Conservation (phyloP, 2,797 vertebrate species). For the Macropus fuliginosus region DNA sequence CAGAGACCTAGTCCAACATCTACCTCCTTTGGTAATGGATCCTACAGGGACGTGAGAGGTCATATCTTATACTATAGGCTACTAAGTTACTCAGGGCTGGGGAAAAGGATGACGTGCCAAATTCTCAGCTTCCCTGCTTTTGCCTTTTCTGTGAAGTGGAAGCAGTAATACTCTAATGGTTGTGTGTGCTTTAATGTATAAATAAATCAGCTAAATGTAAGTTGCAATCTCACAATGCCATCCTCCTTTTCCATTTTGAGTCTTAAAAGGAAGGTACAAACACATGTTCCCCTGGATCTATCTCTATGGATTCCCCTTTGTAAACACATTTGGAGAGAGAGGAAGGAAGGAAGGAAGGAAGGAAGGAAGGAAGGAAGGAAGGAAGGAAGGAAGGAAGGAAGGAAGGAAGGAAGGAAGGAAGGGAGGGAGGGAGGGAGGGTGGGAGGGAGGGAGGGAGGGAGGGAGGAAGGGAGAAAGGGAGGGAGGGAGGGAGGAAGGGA, state of each 20-base stretch:
- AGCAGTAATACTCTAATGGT: constrained; percentile 5
- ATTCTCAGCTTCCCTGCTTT: background rate
- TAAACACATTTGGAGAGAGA: constrained; percentile 21
- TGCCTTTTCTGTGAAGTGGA: background rate
- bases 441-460: background rate
- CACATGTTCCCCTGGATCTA: constrained; percentile 23
- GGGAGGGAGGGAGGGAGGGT: fast-evolving
- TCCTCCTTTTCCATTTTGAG: constrained; percentile 47
- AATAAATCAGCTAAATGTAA: constrained; percentile 69
- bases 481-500: fast-evolving
- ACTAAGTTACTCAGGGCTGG: background rate
- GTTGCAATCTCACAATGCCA: constrained; percentile 26
- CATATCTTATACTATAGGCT: background rate
- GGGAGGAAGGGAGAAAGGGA: background rate
- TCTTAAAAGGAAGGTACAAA: constrained; percentile 59
- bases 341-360: background rate
- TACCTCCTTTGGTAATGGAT: background rate
- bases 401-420: background rate
- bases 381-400: background rate
- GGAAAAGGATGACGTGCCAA: background rate
- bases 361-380: too few species aligned
- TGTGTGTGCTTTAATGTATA: constrained; percentile 61
- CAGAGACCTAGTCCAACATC: background rate
- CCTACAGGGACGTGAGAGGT: background rate
- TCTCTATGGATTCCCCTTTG: constrained; percentile 51